These are phyloP conservation scores for Holacanthella duospinosa DNA, from an alignment of 2,888 invertebrate genomes.

Conservation along the genomic window DNA sequence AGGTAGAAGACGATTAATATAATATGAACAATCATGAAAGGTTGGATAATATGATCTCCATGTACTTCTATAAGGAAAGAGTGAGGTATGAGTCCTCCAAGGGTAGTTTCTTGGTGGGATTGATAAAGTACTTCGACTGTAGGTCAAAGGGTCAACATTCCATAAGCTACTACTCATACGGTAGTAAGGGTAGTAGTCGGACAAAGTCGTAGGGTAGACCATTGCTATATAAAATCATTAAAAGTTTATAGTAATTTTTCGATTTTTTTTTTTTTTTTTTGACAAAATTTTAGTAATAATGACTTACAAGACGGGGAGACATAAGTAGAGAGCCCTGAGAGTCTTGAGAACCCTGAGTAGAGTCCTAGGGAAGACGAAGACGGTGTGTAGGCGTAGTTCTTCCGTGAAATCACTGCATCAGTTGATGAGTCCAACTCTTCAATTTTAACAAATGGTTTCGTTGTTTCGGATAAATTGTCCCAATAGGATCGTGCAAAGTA, in stretches of 20 bases:
- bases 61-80: neutral
- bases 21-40: neutral
- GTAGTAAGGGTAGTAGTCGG: constrained; percentile 8
- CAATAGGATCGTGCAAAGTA: neutral
- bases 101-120: neutral
- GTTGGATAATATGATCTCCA: neutral
- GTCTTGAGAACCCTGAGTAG: neutral
- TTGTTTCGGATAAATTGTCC: neutral
- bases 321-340: neutral
- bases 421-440: neutral
- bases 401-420: neutral
- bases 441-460: constrained; percentile 1
- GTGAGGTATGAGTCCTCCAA: neutral
- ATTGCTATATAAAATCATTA: neutral
- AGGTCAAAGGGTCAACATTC: constrained; percentile 1
- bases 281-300: neutral
- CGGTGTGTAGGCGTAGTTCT: constrained; percentile 3
- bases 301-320: neutral
- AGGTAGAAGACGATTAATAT: neutral
- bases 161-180: neutral
- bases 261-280: neutral
- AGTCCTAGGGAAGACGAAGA: neutral
- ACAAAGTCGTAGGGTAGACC: neutral
- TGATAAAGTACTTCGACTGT: neutral
- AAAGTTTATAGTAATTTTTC: too few relatives aligned